A percentile compares a stretch with the other conserved stretches of the same genome.
Evolutionary conservation across 30 jellyfish, hydroid and myxozoan species (phyloP).

Genomic region (Sanderia malayensis): DNA sequence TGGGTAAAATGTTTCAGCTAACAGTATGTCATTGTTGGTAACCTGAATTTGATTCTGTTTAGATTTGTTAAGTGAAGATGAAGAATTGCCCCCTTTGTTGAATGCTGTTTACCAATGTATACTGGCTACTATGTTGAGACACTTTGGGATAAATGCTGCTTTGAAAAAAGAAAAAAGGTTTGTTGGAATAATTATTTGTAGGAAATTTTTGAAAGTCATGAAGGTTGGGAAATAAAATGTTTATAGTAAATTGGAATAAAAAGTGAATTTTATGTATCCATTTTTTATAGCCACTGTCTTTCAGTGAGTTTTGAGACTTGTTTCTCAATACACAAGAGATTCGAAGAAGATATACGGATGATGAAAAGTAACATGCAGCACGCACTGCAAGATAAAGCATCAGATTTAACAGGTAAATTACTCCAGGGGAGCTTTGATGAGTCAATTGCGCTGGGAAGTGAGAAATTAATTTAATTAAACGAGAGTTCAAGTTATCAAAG

Average conservation of each 20-base stretch:
- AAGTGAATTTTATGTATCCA: too few relatives aligned
- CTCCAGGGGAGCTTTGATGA: too few relatives aligned
- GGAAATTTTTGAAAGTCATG: too few relatives aligned
- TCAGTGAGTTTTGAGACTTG: slow-evolving; percentile 14
- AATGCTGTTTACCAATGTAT: slow-evolving; percentile 12
- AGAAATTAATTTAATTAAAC: too few relatives aligned
- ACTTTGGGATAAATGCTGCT: slow-evolving; percentile 16
- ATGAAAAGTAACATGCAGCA: neutral
- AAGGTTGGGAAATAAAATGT: too few relatives aligned
- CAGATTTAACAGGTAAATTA: neutral
- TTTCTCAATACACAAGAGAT: slow-evolving; percentile 8
- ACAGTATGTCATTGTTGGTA: too few relatives aligned
- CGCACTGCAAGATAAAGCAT: neutral
- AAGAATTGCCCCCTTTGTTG: slow-evolving; percentile 5
- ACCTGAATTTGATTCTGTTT: neutral
- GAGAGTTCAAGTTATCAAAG: too few relatives aligned
- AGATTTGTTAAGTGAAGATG: slow-evolving; percentile 32
- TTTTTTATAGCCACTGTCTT: slow-evolving; percentile 27
- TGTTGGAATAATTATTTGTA: too few relatives aligned
- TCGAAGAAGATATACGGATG: neutral
- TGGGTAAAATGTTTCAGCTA: too few relatives aligned
- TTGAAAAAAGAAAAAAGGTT: slow-evolving; percentile 21
- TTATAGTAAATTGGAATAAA: too few relatives aligned
- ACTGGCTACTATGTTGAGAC: slow-evolving; percentile 58
- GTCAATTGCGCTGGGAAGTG: too few relatives aligned